Percentiles rank a stretch among this genome's conserved stretches.
phyloP scores from a whole-genome alignment of 1,140 invertebrate genomes.

The Stratiolaelaps scimitus region DNA sequence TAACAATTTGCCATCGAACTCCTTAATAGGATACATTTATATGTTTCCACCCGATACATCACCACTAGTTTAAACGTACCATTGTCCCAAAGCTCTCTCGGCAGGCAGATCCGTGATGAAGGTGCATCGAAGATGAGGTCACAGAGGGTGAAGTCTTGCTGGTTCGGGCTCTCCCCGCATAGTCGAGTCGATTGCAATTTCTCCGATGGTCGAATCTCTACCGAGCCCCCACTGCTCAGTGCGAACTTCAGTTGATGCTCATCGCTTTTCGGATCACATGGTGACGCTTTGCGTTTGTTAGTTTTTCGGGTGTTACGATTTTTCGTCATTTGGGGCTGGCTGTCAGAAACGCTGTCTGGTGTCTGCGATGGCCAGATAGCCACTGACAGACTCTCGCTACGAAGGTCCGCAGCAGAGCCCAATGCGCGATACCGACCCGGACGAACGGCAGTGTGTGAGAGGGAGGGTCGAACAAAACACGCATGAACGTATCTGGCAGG shows the following conservation, averaged over 20 bases:
- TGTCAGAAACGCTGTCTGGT: not conserved
- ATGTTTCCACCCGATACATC: no score
- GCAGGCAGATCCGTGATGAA: constrained; percentile 17
- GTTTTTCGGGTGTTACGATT: constrained; percentile 15
- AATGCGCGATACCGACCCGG: no score
- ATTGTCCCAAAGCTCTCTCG: constrained; percentile 24
- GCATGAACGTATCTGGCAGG: no score
- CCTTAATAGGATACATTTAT: no score
- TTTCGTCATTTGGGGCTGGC: constrained; percentile 19
- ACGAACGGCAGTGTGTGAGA: no score
- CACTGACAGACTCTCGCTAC: not conserved
- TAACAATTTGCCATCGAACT: no score
- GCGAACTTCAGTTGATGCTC: constrained; percentile 7
- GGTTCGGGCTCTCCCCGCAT: constrained; percentile 8
- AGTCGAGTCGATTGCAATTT: constrained; percentile 24
- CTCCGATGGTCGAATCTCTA: constrained; percentile 21
- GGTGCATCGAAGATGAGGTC: constrained; percentile 7
- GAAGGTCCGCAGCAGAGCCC: not conserved
- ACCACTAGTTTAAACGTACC: not conserved
- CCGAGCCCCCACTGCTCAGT: not conserved
- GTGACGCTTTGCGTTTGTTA: constrained; percentile 20
- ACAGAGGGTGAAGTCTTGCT: constrained; percentile 17
- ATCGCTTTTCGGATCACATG: constrained; percentile 11
- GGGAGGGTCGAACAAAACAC: no score
- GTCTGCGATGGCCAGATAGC: not conserved